These are phyloP conservation scores for Triops cancriformis DNA, from an alignment of 1,140 invertebrate species.

Conservation along the genomic window DNA sequence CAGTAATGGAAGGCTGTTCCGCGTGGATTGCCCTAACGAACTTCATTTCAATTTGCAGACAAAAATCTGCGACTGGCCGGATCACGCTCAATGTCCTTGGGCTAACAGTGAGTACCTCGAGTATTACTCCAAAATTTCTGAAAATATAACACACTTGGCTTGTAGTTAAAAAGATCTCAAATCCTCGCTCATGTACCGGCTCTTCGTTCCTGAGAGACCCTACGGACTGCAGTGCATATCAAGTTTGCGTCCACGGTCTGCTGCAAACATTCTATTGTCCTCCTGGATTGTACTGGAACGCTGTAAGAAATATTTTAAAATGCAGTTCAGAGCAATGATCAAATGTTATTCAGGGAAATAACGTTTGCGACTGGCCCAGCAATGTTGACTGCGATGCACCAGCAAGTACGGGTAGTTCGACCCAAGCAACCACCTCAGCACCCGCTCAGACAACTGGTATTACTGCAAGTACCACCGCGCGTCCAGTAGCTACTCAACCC, in stretches of 20 bases:
- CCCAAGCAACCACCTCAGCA: conserved; percentile 35
- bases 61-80: conserved; percentile 63
- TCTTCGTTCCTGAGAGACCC: neutral
- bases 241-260: conserved; percentile 23
- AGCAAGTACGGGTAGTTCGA: neutral
- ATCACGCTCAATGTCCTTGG: conserved; percentile 51
- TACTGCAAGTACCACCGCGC: conserved; percentile 33
- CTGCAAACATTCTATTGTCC: conserved; percentile 6
- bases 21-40: conserved; percentile 60
- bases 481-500: conserved; percentile 35
- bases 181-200: neutral
- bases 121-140: neutral
- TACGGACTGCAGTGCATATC: conserved; percentile 20
- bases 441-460: conserved; percentile 37
- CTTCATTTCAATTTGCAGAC: conserved; percentile 65
- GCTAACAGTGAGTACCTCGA: neutral
- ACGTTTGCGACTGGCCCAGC: conserved; percentile 22
- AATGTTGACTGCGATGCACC: conserved; percentile 12
- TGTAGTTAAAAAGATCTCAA: neutral
- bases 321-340: neutral
- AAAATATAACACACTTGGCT: neutral
- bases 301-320: neutral
- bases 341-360: neutral
- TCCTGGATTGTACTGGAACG: conserved; percentile 19
- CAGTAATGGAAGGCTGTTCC: conserved; percentile 62